Conservation (phyloP, 2,797 vertebrate species). For the Pseudomugil gertrudae region DNA sequence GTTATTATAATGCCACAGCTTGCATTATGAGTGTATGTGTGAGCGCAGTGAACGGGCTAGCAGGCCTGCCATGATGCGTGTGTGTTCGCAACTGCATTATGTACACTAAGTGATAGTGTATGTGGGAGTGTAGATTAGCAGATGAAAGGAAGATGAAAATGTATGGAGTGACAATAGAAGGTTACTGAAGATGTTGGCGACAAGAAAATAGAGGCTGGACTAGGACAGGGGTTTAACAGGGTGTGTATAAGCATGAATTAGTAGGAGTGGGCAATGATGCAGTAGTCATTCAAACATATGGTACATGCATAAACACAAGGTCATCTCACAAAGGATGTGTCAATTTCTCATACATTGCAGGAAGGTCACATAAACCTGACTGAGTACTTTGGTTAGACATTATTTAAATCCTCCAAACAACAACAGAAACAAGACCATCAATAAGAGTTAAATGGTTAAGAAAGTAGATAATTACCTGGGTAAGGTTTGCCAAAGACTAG, state of each 20-base stretch:
- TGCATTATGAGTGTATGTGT: conserved; percentile 39
- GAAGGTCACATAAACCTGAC: conserved; percentile 36
- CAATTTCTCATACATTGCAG: conserved; percentile 17
- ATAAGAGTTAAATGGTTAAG: not conserved
- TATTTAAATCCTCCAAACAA: not conserved
- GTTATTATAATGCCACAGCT: conserved; percentile 64
- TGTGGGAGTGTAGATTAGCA: conserved; percentile 40
- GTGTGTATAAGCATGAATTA: conserved; percentile 67
- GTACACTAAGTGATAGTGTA: conserved; percentile 23
- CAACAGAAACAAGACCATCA: not conserved
- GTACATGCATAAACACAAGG: conserved; percentile 50
- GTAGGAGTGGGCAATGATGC: conserved; percentile 18
- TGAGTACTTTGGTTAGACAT: not conserved
- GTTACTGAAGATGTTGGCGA: conserved; percentile 58
- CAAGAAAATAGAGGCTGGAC: conserved; percentile 43
- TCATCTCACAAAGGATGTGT: conserved; percentile 34
- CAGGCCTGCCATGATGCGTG: conserved; percentile 9
- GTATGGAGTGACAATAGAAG: conserved; percentile 61
- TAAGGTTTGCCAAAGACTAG: no score
- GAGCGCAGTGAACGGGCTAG: conserved; percentile 22
- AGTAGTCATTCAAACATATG: conserved; percentile 14
- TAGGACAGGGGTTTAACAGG: conserved; percentile 65
- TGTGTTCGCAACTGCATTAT: conserved; percentile 28
- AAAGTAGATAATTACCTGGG: not conserved
- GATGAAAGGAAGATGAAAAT: conserved; percentile 43